Conservation (phyloP, 2,888 invertebrate species). For the Lithophane socia region DNA sequence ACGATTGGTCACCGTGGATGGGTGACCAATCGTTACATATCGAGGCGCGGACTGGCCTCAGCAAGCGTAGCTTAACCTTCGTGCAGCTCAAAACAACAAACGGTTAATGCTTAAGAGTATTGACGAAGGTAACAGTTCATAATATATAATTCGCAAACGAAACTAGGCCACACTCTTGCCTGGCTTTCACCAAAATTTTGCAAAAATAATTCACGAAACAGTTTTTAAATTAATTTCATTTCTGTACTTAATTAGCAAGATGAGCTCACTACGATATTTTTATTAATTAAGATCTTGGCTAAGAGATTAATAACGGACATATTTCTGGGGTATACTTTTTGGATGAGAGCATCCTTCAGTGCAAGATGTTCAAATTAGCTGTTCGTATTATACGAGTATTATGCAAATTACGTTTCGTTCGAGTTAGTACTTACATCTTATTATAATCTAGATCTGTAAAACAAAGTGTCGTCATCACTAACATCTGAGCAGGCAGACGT, state of each 20-base stretch:
- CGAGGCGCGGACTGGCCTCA: no score
- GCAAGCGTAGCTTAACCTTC: no score
- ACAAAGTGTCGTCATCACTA: neutral
- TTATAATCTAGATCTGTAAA: neutral
- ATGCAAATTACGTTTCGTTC: no score
- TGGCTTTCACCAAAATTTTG: constrained; percentile 60
- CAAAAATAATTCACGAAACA: constrained; percentile 40
- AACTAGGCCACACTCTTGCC: constrained; percentile 40
- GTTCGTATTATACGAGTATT: no score
- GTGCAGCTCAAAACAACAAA: neutral
- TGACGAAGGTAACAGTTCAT: constrained; percentile 41
- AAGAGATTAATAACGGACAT: constrained; percentile 32
- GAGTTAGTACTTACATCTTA: no score
- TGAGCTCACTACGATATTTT: constrained; percentile 38
- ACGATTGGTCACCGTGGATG: no score
- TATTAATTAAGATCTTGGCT: constrained; percentile 52
- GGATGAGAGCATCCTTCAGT: no score
- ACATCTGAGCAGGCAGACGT: neutral
- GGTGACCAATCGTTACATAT: no score
- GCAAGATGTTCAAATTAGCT: neutral
- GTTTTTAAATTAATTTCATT: constrained; percentile 39
- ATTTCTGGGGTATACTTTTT: constrained; percentile 33
- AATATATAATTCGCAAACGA: constrained; percentile 29
- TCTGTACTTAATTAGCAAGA: constrained; percentile 56
- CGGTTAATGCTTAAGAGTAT: neutral